A percentile compares a stretch with the other conserved stretches of the same genome.
These are phyloP conservation scores for Aquatica leii DNA, from an alignment of 2,888 invertebrate genomes.

Conservation along the genomic window DNA sequence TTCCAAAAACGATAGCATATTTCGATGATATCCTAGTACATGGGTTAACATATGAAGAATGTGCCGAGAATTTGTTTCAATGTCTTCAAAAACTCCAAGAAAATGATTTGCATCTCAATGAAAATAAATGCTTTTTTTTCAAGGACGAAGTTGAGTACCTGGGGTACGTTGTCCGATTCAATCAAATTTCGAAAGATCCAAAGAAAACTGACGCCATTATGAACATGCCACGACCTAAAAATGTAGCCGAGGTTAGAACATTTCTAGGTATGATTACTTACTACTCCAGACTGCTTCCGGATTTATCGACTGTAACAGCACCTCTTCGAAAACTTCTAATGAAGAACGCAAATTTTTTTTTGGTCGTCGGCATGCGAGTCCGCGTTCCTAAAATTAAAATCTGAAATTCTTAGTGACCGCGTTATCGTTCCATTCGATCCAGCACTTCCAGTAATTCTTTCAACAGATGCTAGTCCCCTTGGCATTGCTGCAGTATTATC, in stretches of 20 bases:
- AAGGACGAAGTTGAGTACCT: background rate
- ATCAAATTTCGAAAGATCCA: background rate
- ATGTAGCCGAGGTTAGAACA: background rate
- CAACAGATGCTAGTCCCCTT: background rate
- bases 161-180: background rate
- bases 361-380: background rate
- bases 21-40: background rate
- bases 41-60: background rate
- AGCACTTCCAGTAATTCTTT: background rate
- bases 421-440: background rate
- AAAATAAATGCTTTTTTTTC: background rate
- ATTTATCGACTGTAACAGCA: background rate
- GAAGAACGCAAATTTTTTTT: background rate
- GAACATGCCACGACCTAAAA: too few species aligned
- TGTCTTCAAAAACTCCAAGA: background rate
- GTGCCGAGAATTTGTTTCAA: background rate
- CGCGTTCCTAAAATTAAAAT: background rate
- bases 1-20: background rate
- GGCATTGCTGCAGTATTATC: slow-evolving; percentile 5
- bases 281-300: too few species aligned
- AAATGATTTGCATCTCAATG: background rate
- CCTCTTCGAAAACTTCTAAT: background rate
- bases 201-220: background rate
- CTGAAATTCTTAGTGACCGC: background rate
- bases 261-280: too few species aligned